Evolutionary conservation across 2,888 invertebrate genomes (phyloP).

Genomic region (Epirrhoe alternata): DNA sequence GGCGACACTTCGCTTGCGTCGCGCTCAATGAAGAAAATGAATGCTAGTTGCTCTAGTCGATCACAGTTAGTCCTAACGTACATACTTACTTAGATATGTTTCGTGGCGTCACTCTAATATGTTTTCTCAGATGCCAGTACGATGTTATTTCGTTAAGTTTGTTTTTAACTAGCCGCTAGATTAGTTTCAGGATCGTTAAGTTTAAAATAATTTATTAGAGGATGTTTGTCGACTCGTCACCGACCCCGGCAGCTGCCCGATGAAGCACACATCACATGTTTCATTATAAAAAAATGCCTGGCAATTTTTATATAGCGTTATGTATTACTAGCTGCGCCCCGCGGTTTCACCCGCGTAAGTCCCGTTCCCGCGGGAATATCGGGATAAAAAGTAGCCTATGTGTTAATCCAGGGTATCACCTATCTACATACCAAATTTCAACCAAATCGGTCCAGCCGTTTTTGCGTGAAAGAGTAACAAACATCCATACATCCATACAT

Average conservation of each 20-base stretch:
- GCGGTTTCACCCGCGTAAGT: no score
- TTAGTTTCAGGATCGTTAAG: conserved; percentile 38
- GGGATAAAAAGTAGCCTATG: no score
- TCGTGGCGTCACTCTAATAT: conserved; percentile 46
- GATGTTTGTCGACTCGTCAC: conserved; percentile 23
- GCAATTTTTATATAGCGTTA: conserved; percentile 49
- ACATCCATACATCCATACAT: no score
- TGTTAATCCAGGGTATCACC: no score
- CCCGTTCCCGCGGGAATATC: no score
- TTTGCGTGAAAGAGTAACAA: no score
- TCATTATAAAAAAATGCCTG: conserved; percentile 38
- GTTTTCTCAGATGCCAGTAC: conserved; percentile 44
- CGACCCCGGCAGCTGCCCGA: conserved; percentile 33
- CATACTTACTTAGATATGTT: conserved; percentile 15
- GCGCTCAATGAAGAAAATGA: conserved; percentile 17
- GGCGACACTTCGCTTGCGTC: conserved; percentile 8
- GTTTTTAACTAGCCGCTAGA: conserved; percentile 37
- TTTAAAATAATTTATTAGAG: conserved; percentile 29
- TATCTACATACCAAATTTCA: no score
- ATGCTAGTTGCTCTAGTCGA: conserved; percentile 37
- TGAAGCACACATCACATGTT: conserved; percentile 27
- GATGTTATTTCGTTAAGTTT: conserved; percentile 35
- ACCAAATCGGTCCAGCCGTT: no score
- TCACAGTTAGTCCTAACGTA: conserved; percentile 23
- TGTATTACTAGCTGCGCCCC: no score